phyloP scores from a whole-genome alignment of 2,888 invertebrate genomes.

The Caenorhabditis plicata region DNA sequence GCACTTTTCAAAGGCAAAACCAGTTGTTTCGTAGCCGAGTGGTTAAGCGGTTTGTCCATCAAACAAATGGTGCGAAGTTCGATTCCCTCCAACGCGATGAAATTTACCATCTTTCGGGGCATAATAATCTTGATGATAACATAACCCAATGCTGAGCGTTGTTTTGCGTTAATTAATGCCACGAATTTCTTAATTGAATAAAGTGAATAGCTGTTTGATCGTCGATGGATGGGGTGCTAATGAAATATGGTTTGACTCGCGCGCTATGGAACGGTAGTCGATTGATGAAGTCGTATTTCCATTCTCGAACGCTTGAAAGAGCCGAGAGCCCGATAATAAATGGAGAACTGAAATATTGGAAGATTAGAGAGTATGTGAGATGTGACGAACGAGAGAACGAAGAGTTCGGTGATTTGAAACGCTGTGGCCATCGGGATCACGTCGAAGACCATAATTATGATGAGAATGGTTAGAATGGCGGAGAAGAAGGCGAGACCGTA shows the following conservation, averaged over 20 bases:
- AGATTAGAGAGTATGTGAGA: conserved; percentile 16
- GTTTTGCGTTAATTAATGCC: conserved; percentile 8
- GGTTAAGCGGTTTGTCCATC: conserved; percentile 12
- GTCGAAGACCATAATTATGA: not conserved
- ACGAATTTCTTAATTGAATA: conserved; percentile 11
- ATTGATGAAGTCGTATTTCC: conserved; percentile 9
- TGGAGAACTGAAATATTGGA: conserved; percentile 2
- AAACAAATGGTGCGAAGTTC: not conserved
- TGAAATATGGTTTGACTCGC: not conserved
- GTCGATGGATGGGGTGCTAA: no score
- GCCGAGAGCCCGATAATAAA: conserved; percentile 8
- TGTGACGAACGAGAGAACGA: conserved; percentile 4
- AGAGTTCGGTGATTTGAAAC: conserved; percentile 3
- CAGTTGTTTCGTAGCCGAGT: no score
- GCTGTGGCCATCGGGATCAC: not conserved
- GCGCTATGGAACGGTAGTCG: not conserved
- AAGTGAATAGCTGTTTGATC: conserved; percentile 2
- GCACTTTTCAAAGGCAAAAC: no score
- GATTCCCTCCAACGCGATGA: conserved; percentile 17
- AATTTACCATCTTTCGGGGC: conserved; percentile 36
- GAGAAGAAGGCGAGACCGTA: not conserved
- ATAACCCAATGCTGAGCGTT: conserved; percentile 26
- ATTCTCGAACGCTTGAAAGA: conserved; percentile 13
- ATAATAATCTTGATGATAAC: conserved; percentile 22
- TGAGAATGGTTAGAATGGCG: not conserved